Conservation (phyloP, 2,888 invertebrate genomes). For the Tachina grossa region DNA sequence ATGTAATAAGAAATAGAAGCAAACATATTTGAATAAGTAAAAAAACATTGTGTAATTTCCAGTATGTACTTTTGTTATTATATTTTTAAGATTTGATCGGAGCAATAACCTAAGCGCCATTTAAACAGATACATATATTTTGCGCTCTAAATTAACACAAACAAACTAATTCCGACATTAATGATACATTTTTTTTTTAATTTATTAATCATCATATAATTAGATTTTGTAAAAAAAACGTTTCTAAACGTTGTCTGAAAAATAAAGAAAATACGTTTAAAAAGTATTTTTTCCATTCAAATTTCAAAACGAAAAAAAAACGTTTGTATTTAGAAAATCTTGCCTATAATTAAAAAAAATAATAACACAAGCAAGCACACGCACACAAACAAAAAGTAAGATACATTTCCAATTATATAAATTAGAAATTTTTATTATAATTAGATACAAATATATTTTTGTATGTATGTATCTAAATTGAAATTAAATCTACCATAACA, state of each 20-base stretch:
- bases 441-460: background rate
- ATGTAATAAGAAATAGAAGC: background rate
- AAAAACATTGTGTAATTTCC: constrained; percentile 23
- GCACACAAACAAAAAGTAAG: constrained; percentile 52
- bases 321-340: too few relatives aligned
- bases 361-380: constrained; percentile 23
- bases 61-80: constrained; percentile 59
- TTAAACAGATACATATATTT: background rate
- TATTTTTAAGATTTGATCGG: constrained; percentile 53
- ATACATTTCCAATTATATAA: constrained; percentile 52
- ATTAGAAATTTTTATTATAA: background rate
- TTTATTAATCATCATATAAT: background rate
- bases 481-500: constrained; percentile 21
- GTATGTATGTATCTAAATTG: constrained; percentile 13
- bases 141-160: background rate
- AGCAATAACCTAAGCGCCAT: constrained; percentile 45
- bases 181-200: background rate
- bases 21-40: constrained; percentile 5
- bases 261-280: too few relatives aligned
- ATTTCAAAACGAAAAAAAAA: too few relatives aligned
- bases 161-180: background rate
- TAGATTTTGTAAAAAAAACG: too few relatives aligned
- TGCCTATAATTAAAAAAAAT: background rate
- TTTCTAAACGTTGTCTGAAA: too few relatives aligned
- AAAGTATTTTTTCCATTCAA: too few relatives aligned